These are phyloP conservation scores for Epizoanthus stellaris DNA, from an alignment of 92 coral and sea anemone genomes.

Conservation along the genomic window DNA sequence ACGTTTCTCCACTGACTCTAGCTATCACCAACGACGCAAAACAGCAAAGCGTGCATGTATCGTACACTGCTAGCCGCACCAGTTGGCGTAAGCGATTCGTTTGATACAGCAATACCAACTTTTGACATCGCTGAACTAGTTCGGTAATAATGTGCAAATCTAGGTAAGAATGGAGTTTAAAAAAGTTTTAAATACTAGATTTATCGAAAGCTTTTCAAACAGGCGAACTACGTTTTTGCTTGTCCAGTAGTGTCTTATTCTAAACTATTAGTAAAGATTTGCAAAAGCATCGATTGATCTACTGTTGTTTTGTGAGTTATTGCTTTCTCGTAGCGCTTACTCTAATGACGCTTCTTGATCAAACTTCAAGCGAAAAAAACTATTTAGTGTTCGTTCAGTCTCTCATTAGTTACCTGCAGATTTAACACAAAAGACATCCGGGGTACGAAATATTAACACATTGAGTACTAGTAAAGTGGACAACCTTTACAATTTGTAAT, in stretches of 20 bases:
- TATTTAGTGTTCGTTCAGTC: not conserved
- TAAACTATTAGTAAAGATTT: too few species aligned
- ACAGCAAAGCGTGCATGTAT: not conserved
- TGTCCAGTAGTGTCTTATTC: too few species aligned
- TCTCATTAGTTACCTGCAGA: conserved; percentile 15
- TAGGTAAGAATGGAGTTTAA: not conserved
- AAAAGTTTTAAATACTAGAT: not conserved
- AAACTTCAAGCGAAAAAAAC: not conserved
- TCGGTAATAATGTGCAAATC: not conserved
- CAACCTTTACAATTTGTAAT: too few species aligned
- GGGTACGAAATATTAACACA: too few species aligned
- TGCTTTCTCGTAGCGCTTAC: not conserved
- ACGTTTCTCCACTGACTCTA: too few species aligned
- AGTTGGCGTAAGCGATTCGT: not conserved
- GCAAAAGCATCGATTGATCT: too few species aligned
- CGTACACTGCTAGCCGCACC: not conserved
- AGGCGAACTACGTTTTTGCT: not conserved
- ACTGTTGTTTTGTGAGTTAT: too few species aligned
- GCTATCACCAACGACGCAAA: not conserved
- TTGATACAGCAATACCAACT: not conserved
- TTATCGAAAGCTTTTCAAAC: not conserved
- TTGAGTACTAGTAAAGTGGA: too few species aligned
- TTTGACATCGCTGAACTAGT: too few species aligned
- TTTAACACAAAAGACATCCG: not conserved
- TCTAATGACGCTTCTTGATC: not conserved